These are phyloP conservation scores for Babyrousa celebensis DNA, from an alignment of 2,797 vertebrate species.

Conservation along the genomic window DNA sequence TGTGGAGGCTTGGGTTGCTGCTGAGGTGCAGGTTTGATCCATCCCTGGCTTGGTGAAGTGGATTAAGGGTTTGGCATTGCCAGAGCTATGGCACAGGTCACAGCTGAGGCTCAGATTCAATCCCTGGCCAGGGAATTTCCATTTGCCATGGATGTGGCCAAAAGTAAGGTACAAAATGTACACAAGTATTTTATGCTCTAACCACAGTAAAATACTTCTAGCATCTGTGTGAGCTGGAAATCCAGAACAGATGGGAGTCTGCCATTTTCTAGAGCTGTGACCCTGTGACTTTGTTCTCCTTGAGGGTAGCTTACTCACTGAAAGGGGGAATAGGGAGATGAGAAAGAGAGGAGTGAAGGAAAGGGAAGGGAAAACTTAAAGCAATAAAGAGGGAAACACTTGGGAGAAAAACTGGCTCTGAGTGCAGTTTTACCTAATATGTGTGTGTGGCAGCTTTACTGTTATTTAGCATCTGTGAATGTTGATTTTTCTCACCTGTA, in stretches of 20 bases:
- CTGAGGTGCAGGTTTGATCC: too few species aligned
- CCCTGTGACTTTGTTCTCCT: background rate
- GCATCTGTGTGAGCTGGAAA: background rate
- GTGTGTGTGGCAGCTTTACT: background rate
- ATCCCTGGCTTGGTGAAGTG: too few species aligned
- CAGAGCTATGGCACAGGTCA: too few species aligned
- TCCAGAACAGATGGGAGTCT: background rate
- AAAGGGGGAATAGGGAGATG: background rate
- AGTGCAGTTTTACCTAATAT: background rate
- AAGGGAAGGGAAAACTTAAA: background rate
- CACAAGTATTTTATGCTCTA: background rate
- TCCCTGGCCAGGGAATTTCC: too few species aligned
- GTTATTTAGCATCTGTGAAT: background rate
- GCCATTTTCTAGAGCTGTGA: background rate
- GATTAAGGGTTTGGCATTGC: too few species aligned
- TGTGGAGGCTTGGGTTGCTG: too few species aligned
- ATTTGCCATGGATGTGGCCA: too few species aligned
- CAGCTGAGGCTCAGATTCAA: too few species aligned
- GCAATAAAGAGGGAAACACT: background rate
- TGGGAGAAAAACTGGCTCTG: background rate
- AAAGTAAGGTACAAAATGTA: too few species aligned
- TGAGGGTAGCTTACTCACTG: too few species aligned
- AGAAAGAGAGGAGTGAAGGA: background rate
- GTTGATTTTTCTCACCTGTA: background rate
- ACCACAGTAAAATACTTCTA: background rate